Conservation (phyloP, 1,140 invertebrate species). For the Papilio polyxenes region DNA sequence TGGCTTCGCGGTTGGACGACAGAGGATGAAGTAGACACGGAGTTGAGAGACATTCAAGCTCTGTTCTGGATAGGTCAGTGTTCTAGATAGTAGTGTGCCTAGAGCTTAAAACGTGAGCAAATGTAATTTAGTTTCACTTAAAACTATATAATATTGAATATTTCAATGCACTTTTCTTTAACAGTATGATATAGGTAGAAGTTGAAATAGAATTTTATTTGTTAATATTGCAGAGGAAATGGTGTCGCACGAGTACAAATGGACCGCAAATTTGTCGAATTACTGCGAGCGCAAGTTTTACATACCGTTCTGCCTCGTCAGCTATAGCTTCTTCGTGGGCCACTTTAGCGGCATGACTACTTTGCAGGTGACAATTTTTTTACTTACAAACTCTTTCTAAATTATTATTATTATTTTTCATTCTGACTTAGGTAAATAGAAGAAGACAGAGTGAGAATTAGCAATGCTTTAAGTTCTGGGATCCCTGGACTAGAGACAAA, state of each 20-base stretch:
- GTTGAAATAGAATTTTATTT: background rate
- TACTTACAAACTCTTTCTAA: background rate
- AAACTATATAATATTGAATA: too few relatives aligned
- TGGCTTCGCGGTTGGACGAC: slow-evolving; percentile 87
- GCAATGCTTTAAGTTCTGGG: too few relatives aligned
- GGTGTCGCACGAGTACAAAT: slow-evolving; percentile 12
- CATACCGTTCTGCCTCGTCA: slow-evolving; percentile 83
- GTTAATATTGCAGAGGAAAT: background rate
- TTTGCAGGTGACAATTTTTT: slow-evolving; percentile 75
- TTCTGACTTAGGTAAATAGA: too few relatives aligned
- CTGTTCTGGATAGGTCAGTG: slow-evolving; percentile 43
- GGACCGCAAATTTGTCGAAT: slow-evolving; percentile 59
- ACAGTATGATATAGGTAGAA: too few relatives aligned
- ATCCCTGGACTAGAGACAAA: too few relatives aligned
- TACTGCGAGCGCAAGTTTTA: slow-evolving; percentile 82
- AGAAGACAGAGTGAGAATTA: too few relatives aligned
- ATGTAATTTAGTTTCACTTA: too few relatives aligned
- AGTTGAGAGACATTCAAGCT: slow-evolving; percentile 80
- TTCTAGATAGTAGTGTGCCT: too few relatives aligned
- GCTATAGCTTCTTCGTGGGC: slow-evolving; percentile 84
- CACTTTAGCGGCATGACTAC: slow-evolving; percentile 87
- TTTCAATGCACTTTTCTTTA: too few relatives aligned
- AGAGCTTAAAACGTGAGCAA: too few relatives aligned
- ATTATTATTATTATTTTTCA: background rate
- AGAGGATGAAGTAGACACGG: slow-evolving; percentile 78